Percentiles rank a stretch among this genome's conserved stretches.
phyloP scores from a whole-genome alignment of 1,140 invertebrate genomes.

The Physella acuta region DNA sequence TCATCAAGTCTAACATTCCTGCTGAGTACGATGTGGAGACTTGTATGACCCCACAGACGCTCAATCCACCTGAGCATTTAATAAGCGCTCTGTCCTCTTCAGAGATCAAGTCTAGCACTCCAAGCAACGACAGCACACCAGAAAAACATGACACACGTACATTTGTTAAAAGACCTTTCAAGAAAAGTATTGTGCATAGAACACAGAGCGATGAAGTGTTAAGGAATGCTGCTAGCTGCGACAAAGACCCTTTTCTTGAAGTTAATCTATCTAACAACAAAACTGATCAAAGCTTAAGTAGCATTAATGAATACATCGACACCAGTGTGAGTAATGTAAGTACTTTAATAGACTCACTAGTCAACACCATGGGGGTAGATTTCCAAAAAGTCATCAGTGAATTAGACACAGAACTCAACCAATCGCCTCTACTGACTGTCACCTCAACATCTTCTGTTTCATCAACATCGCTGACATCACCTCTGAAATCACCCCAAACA shows the following conservation, averaged over 20 bases:
- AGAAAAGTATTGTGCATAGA: conserved; percentile 22
- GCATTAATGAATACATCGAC: not conserved
- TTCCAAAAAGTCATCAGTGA: conserved; percentile 20
- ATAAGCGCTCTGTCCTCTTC: too few species aligned
- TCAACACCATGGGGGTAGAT: conserved; percentile 15
- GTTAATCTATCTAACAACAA: not conserved
- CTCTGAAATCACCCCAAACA: conserved; percentile 8
- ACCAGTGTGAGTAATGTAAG: not conserved
- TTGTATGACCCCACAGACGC: too few species aligned
- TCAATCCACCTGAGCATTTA: too few species aligned
- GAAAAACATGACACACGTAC: too few species aligned
- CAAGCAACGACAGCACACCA: too few species aligned
- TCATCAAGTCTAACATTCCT: conserved; percentile 15
- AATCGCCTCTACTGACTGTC: not conserved
- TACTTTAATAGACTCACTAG: conserved; percentile 17
- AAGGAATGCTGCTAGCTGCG: conserved; percentile 3
- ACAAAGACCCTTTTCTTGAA: not conserved
- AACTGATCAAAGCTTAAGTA: not conserved
- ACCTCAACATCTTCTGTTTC: conserved; percentile 10
- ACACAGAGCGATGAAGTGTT: conserved; percentile 12
- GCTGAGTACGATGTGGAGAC: not conserved
- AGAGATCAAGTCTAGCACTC: too few species aligned
- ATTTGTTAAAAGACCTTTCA: conserved; percentile 12
- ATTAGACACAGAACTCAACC: conserved; percentile 6
- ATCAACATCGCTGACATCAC: conserved; percentile 17